phyloP scores from a whole-genome alignment of 1,140 invertebrate species.

The Bombus vancouverensis region DNA sequence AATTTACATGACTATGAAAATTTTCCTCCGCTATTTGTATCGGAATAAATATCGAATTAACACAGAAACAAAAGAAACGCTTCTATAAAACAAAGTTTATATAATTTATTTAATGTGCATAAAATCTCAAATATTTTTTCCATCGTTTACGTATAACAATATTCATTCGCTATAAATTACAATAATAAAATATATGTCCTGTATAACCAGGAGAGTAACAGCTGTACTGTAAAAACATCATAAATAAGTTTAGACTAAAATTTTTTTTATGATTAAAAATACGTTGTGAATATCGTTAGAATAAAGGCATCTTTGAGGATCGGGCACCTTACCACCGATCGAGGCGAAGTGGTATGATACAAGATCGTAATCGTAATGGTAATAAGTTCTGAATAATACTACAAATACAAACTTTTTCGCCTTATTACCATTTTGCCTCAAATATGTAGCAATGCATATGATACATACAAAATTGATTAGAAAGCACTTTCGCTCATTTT shows the following conservation, averaged over 20 bases:
- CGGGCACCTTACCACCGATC: not conserved
- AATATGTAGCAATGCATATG: too few species aligned
- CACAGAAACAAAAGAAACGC: not conserved
- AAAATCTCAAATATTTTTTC: slow-evolving; percentile 47
- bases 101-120: slow-evolving; percentile 61
- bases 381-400: not conserved
- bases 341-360: not conserved
- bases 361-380: not conserved
- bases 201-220: slow-evolving; percentile 72
- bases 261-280: not conserved
- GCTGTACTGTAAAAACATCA: slow-evolving; percentile 53
- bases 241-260: slow-evolving; percentile 60
- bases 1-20: not conserved
- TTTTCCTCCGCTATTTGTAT: not conserved
- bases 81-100: slow-evolving; percentile 49
- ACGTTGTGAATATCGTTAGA: not conserved
- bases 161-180: slow-evolving; percentile 65
- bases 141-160: slow-evolving; percentile 44
- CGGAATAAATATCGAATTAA: not conserved
- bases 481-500: not conserved
- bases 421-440: not conserved
- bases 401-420: not conserved
- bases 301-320: slow-evolving; percentile 10
- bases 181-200: slow-evolving; percentile 73
- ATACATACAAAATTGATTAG: not conserved